Conservation (phyloP, 2,113 vertebrate species). For the Sturnira hondurensis region DNA sequence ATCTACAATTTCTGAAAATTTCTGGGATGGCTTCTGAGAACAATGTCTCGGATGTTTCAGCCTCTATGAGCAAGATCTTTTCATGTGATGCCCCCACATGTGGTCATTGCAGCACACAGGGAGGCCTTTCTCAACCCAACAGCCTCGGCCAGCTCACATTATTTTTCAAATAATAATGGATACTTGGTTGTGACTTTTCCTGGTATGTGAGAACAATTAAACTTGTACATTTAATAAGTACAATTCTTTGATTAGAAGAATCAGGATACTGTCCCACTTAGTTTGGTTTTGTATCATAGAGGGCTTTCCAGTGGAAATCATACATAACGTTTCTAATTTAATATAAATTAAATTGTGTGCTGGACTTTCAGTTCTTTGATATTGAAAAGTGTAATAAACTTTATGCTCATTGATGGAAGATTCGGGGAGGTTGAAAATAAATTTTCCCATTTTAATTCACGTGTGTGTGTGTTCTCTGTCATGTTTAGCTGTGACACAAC, state of each 20-base stretch:
- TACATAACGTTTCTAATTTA: background rate
- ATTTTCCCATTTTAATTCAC: background rate
- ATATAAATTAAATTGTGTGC: background rate
- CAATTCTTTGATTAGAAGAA: background rate
- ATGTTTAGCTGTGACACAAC: background rate
- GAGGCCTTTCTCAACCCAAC: background rate
- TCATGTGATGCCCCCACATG: background rate
- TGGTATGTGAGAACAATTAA: background rate
- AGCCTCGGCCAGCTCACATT: background rate
- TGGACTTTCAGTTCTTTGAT: background rate
- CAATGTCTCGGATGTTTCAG: background rate
- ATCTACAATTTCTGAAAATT: background rate
- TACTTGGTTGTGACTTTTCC: background rate
- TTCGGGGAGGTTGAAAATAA: conserved; percentile 24
- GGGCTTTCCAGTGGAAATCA: background rate
- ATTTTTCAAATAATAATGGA: background rate
- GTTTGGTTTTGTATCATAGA: background rate
- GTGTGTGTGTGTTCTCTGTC: background rate
- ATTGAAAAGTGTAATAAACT: background rate
- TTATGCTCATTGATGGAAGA: background rate
- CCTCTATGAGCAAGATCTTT: background rate
- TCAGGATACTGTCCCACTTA: background rate
- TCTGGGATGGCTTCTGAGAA: background rate
- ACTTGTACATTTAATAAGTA: background rate
- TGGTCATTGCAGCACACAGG: background rate